These are phyloP conservation scores for Protonibea diacanthus DNA, from an alignment of 2,797 vertebrate species.

Conservation along the genomic window DNA sequence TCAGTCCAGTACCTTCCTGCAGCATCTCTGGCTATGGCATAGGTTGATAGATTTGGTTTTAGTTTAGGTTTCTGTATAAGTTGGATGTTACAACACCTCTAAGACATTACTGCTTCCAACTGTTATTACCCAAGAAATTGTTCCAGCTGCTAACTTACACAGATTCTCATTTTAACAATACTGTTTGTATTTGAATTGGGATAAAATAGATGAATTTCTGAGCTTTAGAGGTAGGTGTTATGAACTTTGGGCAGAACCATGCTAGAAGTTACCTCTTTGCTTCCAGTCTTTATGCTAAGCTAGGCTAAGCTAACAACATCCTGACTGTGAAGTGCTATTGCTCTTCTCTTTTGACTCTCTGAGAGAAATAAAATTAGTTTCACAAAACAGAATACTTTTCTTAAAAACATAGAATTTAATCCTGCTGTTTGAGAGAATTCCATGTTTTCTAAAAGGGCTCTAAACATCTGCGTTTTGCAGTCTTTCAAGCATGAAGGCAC, in stretches of 20 bases:
- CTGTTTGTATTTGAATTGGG: neutral
- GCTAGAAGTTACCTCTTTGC: neutral
- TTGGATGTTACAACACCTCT: neutral
- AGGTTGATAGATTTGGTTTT: neutral
- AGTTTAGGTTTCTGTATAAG: neutral
- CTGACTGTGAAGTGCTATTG: neutral
- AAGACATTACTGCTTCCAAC: neutral
- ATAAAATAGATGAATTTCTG: neutral
- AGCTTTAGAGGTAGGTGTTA: neutral
- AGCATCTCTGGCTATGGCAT: neutral
- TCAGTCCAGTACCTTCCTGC: no score
- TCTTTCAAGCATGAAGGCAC: neutral
- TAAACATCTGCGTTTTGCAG: neutral
- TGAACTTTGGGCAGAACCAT: neutral
- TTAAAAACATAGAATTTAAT: neutral
- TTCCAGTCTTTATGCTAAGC: neutral
- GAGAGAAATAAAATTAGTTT: neutral
- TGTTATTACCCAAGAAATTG: neutral
- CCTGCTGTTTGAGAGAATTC: constrained; percentile 10
- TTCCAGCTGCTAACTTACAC: neutral
- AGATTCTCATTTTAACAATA: neutral
- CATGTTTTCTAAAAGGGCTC: neutral
- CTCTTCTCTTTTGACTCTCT: neutral
- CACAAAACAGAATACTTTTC: neutral
- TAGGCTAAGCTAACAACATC: neutral